These are phyloP conservation scores for Pantherophis alleghaniensis DNA, from an alignment of 2,797 vertebrate genomes.

Conservation along the genomic window DNA sequence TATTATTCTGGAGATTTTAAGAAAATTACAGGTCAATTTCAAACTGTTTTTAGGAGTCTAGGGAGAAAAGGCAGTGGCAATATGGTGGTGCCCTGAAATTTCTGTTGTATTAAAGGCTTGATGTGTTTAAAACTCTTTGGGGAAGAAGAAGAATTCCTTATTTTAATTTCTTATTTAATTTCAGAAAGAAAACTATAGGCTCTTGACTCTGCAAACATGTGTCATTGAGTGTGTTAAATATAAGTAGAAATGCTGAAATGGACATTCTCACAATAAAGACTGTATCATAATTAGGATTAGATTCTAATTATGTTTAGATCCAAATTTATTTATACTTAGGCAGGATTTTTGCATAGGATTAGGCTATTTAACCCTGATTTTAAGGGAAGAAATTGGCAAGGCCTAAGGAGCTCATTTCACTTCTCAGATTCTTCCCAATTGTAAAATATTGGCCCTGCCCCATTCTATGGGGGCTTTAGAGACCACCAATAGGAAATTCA, in stretches of 20 bases:
- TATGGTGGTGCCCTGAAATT: not conserved
- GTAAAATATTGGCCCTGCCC: not conserved
- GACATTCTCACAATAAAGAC: not conserved
- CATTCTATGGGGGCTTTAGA: not conserved
- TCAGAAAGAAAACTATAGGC: not conserved
- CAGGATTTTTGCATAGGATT: not conserved
- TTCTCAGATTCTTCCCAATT: not conserved
- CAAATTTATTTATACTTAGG: not conserved
- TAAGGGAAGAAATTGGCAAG: not conserved
- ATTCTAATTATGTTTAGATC: not conserved
- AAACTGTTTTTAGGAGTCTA: not conserved
- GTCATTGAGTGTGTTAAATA: accelerated
- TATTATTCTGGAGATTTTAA: not conserved
- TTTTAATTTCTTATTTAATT: not conserved
- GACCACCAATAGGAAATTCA: not conserved
- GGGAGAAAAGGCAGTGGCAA: not conserved
- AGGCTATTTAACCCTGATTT: not conserved
- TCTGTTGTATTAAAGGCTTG: not conserved
- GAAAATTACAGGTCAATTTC: not conserved
- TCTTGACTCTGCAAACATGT: not conserved
- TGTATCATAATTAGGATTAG: not conserved
- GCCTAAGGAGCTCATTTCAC: not conserved
- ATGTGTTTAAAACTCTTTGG: not conserved
- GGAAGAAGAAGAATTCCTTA: not conserved
- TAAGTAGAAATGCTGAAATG: not conserved